Percentiles rank a stretch among this genome's conserved stretches.
Evolutionary conservation across 2,888 invertebrate genomes (phyloP).

Genomic region (Agelastica alni): DNA sequence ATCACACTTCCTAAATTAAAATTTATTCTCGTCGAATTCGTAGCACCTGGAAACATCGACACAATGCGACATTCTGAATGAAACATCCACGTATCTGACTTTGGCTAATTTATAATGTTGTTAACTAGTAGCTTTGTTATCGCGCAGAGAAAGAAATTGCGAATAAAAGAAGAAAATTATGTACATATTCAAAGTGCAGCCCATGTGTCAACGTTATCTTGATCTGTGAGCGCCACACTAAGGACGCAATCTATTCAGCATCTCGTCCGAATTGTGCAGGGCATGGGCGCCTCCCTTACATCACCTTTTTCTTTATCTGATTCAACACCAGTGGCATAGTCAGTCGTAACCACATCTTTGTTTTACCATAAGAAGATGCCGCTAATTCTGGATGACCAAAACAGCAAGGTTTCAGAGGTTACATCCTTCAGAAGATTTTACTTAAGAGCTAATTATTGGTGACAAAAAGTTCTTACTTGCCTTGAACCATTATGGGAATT

Average conservation of each 20-base stretch:
- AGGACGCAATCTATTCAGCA: constrained; percentile 41
- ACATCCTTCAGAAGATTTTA: no score
- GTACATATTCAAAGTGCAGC: constrained; percentile 49
- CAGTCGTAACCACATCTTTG: no score
- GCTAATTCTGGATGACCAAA: no score
- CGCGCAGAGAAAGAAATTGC: constrained; percentile 48
- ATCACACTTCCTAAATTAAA: no score
- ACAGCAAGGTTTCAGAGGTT: no score
- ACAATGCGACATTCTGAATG: constrained; percentile 37
- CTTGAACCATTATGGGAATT: no score
- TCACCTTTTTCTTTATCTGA: constrained; percentile 16
- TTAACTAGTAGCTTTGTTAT: constrained; percentile 49
- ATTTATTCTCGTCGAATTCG: constrained; percentile 1
- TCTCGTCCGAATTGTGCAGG: constrained; percentile 10
- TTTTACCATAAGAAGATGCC: no score
- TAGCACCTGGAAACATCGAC: constrained; percentile 1
- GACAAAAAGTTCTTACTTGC: no score
- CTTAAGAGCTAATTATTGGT: no score
- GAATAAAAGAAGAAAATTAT: constrained; percentile 51
- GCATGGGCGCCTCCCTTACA: constrained; percentile 17
- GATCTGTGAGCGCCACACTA: constrained; percentile 47
- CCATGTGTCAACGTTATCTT: constrained; percentile 49
- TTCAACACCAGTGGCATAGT: background rate
- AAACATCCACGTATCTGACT: constrained; percentile 44
- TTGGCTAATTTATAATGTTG: constrained; percentile 53